Conservation (phyloP, 1,140 invertebrate species). For the Lerema accius region DNA sequence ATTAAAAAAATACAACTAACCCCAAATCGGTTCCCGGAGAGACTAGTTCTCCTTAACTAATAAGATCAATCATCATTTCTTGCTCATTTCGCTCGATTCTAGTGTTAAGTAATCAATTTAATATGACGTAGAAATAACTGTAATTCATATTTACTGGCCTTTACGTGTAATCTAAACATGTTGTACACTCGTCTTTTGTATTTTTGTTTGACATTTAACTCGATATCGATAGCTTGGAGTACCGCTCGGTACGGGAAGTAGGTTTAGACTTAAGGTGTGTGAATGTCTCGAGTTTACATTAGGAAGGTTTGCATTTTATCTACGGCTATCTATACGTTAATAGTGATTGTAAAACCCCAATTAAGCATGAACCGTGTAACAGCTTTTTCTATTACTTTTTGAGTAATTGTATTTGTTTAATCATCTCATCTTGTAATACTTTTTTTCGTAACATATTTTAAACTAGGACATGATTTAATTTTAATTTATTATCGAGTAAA, state of each 20-base stretch:
- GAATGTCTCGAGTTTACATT: constrained; percentile 64
- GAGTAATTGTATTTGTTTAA: constrained; percentile 44
- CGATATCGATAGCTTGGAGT: constrained; percentile 46
- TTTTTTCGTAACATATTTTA: constrained; percentile 53
- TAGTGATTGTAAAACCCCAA: constrained; percentile 68
- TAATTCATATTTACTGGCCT: constrained; percentile 76
- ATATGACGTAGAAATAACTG: constrained; percentile 75
- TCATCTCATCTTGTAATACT: constrained; percentile 42
- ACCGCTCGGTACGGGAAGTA: constrained; percentile 66
- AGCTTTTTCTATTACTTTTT: constrained; percentile 57
- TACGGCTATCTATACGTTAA: constrained; percentile 57
- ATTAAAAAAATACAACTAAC: constrained; percentile 6
- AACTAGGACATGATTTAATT: constrained; percentile 54
- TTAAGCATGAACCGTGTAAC: constrained; percentile 43
- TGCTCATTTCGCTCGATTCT: constrained; percentile 69
- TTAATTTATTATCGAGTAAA: constrained; percentile 50
- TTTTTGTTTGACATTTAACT: constrained; percentile 48
- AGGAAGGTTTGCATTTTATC: constrained; percentile 54
- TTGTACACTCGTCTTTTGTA: constrained; percentile 61
- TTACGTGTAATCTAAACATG: constrained; percentile 64
- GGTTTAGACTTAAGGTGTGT: constrained; percentile 70
- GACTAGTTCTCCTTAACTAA: constrained; percentile 19
- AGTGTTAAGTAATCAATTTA: constrained; percentile 66
- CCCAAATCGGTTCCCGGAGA: constrained; percentile 20
- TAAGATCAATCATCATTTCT: constrained; percentile 51